Percentiles rank a stretch among this genome's conserved stretches.
Conservation (phyloP, 1,140 invertebrate genomes). For the Zaprionus gabonicus region DNA sequence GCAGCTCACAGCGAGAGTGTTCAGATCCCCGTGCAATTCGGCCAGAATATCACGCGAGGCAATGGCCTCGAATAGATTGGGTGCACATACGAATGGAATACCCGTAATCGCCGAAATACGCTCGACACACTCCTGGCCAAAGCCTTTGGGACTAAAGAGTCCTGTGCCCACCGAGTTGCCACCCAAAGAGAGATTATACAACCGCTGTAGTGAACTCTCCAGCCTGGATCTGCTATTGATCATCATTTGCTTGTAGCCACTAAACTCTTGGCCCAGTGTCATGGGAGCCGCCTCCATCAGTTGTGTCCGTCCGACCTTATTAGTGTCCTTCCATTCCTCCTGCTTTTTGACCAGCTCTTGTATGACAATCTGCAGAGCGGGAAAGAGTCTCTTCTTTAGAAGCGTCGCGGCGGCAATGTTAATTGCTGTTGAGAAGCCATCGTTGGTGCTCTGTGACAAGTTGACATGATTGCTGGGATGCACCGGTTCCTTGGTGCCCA, state of each 20-base stretch:
- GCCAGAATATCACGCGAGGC: conserved; percentile 97
- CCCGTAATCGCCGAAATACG: conserved; percentile 90
- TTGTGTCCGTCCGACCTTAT: conserved; percentile 96
- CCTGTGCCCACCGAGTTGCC: conserved; percentile 99
- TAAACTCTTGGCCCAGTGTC: conserved; percentile 99
- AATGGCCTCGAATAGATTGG: conserved; percentile 99
- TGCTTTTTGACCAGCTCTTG: conserved; percentile 91
- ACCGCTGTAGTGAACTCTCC: conserved; percentile 90
- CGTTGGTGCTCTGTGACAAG: conserved; percentile 99
- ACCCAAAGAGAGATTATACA: conserved; percentile 96
- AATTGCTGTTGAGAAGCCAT: conserved; percentile 99
- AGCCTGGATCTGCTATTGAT: conserved; percentile 93
- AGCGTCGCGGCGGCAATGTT: conserved; percentile 98
- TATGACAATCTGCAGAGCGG: conserved; percentile 90
- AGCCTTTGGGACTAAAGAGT: conserved; percentile 91
- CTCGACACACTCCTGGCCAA: conserved; percentile 93
- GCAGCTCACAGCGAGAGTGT: conserved; percentile 95
- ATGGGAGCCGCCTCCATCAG: conserved; percentile 97
- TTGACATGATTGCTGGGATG: conserved; percentile 99
- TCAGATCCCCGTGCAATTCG: conserved; percentile 97
- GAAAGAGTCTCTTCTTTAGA: conserved; percentile 93
- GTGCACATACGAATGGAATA: conserved; percentile 95
- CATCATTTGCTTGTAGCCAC: conserved; percentile 95
- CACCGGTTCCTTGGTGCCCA: conserved; percentile 97
- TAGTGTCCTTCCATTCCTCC: conserved; percentile 93